A percentile compares a stretch with the other conserved stretches of the same genome.
Conservation (phyloP, 23 tunicate genomes). For the Styela clava region DNA sequence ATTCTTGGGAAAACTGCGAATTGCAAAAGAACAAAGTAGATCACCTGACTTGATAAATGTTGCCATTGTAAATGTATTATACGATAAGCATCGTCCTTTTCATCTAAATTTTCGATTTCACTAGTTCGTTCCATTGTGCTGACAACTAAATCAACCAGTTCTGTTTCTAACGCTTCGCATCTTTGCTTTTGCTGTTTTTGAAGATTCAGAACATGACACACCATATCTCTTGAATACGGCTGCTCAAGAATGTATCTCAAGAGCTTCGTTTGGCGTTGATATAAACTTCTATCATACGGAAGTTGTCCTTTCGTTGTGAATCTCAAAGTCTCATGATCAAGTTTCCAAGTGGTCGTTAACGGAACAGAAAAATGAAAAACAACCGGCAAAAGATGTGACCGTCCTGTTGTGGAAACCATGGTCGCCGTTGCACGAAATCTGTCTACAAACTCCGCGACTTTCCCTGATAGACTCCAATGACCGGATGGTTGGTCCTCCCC, state of each 20-base stretch:
- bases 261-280: conserved; percentile 50
- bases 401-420: conserved; percentile 75
- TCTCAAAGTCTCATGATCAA: conserved; percentile 61
- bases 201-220: conserved; percentile 53
- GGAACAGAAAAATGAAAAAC: conserved; percentile 64
- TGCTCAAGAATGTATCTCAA: conserved; percentile 59
- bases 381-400: conserved; percentile 66
- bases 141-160: conserved; percentile 59
- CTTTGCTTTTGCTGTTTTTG: conserved; percentile 68
- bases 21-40: conserved; percentile 56
- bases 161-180: conserved; percentile 55
- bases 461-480: conserved; percentile 71
- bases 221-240: conserved; percentile 64
- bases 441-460: conserved; percentile 61
- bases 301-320: conserved; percentile 59
- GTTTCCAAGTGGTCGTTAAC: conserved; percentile 58
- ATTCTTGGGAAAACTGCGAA: conserved; percentile 51
- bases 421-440: conserved; percentile 77
- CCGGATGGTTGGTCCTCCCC: conserved; percentile 51
- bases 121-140: conserved; percentile 31
- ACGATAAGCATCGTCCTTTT: conserved; percentile 12
- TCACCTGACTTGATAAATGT: conserved; percentile 67
- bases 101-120: conserved; percentile 9
- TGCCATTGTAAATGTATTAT: conserved; percentile 67
- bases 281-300: conserved; percentile 71